A percentile compares a stretch with the other conserved stretches of the same genome.
Evolutionary conservation across 2,888 invertebrate genomes (phyloP).

Genomic region (Stegana nigrithorax): DNA sequence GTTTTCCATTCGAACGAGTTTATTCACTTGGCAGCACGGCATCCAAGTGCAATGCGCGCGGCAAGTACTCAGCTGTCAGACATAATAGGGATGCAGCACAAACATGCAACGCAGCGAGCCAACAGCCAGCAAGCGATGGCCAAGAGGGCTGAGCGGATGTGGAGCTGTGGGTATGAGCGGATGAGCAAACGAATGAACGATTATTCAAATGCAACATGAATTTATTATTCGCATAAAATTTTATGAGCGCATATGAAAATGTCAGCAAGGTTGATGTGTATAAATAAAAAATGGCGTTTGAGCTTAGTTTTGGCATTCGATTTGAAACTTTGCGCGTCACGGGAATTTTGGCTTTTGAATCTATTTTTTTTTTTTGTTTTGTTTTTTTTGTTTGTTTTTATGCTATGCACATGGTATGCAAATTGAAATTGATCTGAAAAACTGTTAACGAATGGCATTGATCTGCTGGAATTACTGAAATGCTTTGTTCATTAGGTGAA

Average conservation of each 20-base stretch:
- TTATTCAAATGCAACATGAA: conserved; percentile 60
- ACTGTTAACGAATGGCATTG: no score
- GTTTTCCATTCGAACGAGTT: conserved; percentile 14
- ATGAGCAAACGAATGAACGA: conserved; percentile 30
- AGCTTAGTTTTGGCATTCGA: conserved; percentile 36
- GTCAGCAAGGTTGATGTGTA: conserved; percentile 41
- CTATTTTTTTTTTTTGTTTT: not conserved
- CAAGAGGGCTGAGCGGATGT: not conserved
- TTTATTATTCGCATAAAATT: conserved; percentile 58
- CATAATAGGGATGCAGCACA: not conserved
- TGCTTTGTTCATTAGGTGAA: no score
- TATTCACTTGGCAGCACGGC: conserved; percentile 13
- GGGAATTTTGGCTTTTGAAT: no score
- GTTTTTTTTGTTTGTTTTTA: no score
- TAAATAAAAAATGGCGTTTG: conserved; percentile 1
- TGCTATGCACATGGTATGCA: not conserved
- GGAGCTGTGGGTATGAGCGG: not conserved
- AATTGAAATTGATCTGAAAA: not conserved
- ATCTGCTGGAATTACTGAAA: no score
- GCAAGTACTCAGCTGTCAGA: no score
- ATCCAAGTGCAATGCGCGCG: not conserved
- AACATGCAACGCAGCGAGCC: not conserved
- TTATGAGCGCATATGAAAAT: conserved; percentile 60
- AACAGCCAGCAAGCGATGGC: not conserved
- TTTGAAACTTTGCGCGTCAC: not conserved